phyloP scores from a whole-genome alignment of 2,797 vertebrate genomes.

The Pangasius macronema region DNA sequence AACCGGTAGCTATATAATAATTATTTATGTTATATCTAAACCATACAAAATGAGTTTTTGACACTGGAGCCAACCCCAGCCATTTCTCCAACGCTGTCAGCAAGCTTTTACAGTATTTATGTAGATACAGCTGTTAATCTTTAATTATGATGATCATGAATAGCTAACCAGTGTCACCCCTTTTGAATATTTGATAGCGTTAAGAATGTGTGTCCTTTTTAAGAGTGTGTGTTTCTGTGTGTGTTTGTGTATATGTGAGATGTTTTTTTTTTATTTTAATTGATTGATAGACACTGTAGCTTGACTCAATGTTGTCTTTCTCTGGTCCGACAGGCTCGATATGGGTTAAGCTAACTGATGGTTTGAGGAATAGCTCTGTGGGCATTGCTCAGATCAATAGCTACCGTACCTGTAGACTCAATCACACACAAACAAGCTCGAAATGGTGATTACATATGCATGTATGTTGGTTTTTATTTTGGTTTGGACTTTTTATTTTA shows the following conservation, averaged over 20 bases:
- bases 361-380: conserved; percentile 98
- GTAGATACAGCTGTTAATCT: conserved; percentile 15
- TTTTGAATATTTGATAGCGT: conserved; percentile 41
- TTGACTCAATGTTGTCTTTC: conserved; percentile 98
- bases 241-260: conserved; percentile 31
- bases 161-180: conserved; percentile 10
- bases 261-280: conserved; percentile 28
- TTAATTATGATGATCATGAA: background rate
- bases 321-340: conserved; percentile 99
- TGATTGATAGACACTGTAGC: conserved; percentile 77
- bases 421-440: conserved; percentile 93
- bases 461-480: conserved; percentile 89
- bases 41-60: background rate
- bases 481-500: conserved; percentile 69
- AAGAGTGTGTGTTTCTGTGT: conserved; percentile 19
- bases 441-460: conserved; percentile 99
- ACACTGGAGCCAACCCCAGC: background rate
- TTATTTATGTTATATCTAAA: background rate
- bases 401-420: conserved; percentile 92
- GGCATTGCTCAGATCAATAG: conserved; percentile 88
- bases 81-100: background rate
- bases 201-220: conserved; percentile 54
- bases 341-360: conserved; percentile 98
- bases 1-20: background rate
- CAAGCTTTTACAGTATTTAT: background rate